Percentiles rank a stretch among this genome's conserved stretches.
Conservation (phyloP, 2,113 vertebrate species). For the Agelaius phoeniceus region DNA sequence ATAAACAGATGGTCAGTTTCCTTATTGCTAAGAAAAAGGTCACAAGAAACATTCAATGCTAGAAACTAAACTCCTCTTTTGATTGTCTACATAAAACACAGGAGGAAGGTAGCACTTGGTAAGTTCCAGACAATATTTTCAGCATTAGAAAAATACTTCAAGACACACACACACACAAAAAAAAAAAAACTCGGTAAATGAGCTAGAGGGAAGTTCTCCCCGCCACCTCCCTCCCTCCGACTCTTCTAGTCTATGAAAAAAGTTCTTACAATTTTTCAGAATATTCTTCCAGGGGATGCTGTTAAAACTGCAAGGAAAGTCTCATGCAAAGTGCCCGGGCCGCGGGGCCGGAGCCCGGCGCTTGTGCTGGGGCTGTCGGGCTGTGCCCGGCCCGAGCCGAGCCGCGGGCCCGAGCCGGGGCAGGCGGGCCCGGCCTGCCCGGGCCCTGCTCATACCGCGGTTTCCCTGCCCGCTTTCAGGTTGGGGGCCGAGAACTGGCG, state of each 20-base stretch:
- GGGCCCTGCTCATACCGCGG: conserved; percentile 82
- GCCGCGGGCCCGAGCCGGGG: too few species aligned
- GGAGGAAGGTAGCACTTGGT: conserved; percentile 57
- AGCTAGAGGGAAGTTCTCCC: conserved; percentile 20
- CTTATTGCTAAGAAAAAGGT: conserved; percentile 41
- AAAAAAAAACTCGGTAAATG: conserved; percentile 2
- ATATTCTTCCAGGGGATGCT: neutral
- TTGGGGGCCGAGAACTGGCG: conserved; percentile 95
- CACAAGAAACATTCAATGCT: conserved; percentile 59
- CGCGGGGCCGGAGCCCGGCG: conserved; percentile 34
- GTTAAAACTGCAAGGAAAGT: conserved; percentile 32
- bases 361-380: neutral
- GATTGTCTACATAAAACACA: conserved; percentile 61
- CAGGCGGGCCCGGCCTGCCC: conserved; percentile 2
- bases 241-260: conserved; percentile 13
- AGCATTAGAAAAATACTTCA: conserved; percentile 62
- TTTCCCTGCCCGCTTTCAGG: conserved; percentile 92
- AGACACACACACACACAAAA: conserved; percentile 43
- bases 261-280: neutral
- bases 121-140: conserved; percentile 55
- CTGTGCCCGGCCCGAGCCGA: neutral
- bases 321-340: neutral
- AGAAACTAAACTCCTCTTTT: conserved; percentile 56
- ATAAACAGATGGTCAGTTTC: conserved; percentile 21
- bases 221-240: conserved; percentile 23